A percentile compares a stretch with the other conserved stretches of the same genome.
phyloP scores from a whole-genome alignment of 2,113 vertebrate genomes.

The Alosa alosa region DNA sequence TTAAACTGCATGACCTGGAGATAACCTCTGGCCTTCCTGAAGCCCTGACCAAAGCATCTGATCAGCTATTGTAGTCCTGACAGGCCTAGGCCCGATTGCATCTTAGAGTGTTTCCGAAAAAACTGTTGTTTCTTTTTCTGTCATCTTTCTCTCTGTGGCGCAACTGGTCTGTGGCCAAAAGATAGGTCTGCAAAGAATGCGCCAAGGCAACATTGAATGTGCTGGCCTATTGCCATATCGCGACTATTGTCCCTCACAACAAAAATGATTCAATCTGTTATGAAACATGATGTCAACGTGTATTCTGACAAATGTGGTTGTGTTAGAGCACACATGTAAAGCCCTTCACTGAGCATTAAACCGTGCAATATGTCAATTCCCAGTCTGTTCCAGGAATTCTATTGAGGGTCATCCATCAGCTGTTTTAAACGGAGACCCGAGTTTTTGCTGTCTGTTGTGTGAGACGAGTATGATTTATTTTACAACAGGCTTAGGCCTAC shows the following conservation, averaged over 20 bases:
- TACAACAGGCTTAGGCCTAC: background rate
- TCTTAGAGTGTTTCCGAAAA: conserved; percentile 3
- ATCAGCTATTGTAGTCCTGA: background rate
- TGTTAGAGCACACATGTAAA: background rate
- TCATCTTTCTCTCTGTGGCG: background rate
- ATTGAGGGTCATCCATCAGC: background rate
- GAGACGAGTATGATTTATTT: background rate
- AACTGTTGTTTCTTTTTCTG: background rate
- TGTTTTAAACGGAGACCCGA: background rate
- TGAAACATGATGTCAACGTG: background rate
- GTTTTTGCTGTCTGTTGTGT: background rate
- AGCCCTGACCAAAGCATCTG: background rate
- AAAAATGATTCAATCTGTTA: background rate
- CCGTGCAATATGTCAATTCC: background rate
- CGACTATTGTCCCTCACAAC: background rate
- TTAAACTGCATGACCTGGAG: background rate
- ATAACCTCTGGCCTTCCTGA: background rate
- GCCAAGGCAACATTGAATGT: background rate
- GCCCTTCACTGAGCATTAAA: background rate
- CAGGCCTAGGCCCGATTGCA: background rate
- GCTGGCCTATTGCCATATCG: background rate
- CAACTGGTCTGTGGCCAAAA: background rate
- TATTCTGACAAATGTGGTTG: background rate
- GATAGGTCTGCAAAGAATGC: background rate
- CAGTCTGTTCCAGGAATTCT: background rate